Percentiles rank a stretch among this genome's conserved stretches.
phyloP scores from a whole-genome alignment of 2,797 vertebrate species.

The Sitta carolinensis region DNA sequence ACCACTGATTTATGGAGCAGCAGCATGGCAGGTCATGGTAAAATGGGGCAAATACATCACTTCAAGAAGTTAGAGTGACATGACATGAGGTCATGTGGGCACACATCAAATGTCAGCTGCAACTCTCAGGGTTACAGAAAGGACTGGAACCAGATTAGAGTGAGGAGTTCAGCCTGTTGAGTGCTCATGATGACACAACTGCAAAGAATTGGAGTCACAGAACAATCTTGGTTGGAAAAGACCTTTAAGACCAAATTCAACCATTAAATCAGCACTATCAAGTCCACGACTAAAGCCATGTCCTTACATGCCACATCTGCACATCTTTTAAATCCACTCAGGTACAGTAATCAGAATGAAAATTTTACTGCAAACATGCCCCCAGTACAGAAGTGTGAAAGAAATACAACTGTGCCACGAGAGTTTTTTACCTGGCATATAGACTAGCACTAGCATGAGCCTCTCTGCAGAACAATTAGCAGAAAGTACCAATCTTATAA shows the following conservation, averaged over 20 bases:
- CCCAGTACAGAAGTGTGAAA: neutral
- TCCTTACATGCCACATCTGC: neutral
- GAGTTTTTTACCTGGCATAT: neutral
- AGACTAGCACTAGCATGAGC: neutral
- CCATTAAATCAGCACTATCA: neutral
- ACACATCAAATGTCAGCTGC: neutral
- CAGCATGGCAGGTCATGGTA: neutral
- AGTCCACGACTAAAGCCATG: neutral
- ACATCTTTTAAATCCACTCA: neutral
- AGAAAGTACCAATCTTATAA: neutral
- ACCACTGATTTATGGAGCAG: neutral
- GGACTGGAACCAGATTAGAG: neutral
- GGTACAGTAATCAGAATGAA: neutral
- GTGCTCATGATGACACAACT: neutral
- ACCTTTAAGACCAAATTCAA: neutral
- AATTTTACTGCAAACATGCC: neutral
- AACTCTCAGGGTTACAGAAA: neutral
- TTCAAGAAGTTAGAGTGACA: neutral
- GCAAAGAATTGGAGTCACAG: neutral
- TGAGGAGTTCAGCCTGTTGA: neutral
- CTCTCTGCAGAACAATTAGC: slow-evolving; percentile 11
- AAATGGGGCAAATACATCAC: neutral
- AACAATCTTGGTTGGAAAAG: neutral
- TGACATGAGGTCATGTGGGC: neutral
- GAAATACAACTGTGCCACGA: neutral